These are phyloP conservation scores for Temnothorax rugatulus DNA, from an alignment of 2,888 invertebrate genomes.

Conservation along the genomic window DNA sequence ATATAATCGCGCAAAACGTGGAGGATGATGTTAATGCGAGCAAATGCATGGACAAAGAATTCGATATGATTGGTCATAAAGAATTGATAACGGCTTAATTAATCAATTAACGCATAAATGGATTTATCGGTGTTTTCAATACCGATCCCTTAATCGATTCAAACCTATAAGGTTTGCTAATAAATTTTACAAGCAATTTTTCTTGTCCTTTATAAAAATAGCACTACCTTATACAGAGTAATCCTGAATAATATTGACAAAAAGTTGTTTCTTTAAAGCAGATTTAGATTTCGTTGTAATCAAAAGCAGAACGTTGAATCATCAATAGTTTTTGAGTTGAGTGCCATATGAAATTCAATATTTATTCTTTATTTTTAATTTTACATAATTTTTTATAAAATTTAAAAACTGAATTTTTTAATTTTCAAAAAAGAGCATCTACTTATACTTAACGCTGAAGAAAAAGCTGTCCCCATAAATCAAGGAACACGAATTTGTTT, in stretches of 20 bases:
- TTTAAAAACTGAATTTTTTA: neutral
- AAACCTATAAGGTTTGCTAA: neutral
- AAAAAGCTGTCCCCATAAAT: neutral
- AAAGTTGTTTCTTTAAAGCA: neutral
- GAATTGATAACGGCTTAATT: slow-evolving; percentile 11
- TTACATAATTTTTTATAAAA: neutral
- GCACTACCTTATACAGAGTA: neutral
- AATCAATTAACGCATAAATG: slow-evolving; percentile 11
- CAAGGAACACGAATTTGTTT: neutral
- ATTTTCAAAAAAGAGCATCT: neutral
- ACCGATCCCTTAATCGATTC: neutral
- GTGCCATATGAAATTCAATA: neutral
- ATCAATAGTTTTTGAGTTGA: neutral
- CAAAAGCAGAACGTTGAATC: neutral
- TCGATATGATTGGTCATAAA: neutral
- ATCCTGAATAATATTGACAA: slow-evolving; percentile 26
- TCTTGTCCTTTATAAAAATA: slow-evolving; percentile 16
- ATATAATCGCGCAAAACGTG: neutral
- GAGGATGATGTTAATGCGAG: neutral
- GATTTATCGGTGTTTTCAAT: slow-evolving; percentile 1
- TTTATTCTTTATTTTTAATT: neutral
- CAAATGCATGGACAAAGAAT: neutral
- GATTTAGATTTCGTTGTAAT: slow-evolving; percentile 3
- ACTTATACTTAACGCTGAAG: neutral
- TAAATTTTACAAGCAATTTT: slow-evolving; percentile 25